phyloP scores from a whole-genome alignment of 2,797 vertebrate genomes.

The Syngnathus rostellatus region DNA sequence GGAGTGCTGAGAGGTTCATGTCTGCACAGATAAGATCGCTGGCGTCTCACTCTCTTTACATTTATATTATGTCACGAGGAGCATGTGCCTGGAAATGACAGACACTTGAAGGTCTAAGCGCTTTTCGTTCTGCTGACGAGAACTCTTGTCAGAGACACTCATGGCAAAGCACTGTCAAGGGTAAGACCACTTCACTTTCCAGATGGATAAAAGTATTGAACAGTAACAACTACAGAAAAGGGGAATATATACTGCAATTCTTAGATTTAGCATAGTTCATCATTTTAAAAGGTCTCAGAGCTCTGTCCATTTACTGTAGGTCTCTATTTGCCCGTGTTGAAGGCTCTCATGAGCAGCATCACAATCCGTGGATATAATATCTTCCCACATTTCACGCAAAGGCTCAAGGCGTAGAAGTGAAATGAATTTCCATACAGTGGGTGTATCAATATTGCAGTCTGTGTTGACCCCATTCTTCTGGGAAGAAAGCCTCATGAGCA shows the following conservation, averaged over 20 bases:
- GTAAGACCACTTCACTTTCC: not conserved
- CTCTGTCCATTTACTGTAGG: not conserved
- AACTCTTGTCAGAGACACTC: slow-evolving; percentile 18
- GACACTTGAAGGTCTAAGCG: slow-evolving; percentile 35
- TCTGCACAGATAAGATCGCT: slow-evolving; percentile 32
- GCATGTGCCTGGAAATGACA: slow-evolving; percentile 23
- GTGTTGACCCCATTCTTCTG: slow-evolving; percentile 1
- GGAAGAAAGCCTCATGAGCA: slow-evolving; percentile 13
- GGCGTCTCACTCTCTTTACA: slow-evolving; percentile 5
- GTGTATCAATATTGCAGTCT: not conserved
- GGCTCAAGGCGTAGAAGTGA: not conserved
- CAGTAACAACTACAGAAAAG: too few relatives aligned
- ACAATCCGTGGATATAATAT: not conserved
- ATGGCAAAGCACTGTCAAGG: slow-evolving; percentile 7
- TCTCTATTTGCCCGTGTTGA: not conserved
- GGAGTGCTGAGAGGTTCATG: slow-evolving; percentile 39
- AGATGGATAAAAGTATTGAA: not conserved
- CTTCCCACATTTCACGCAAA: too few relatives aligned
- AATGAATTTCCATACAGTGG: not conserved
- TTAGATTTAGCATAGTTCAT: not conserved
- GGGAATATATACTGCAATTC: not conserved
- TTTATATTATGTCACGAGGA: slow-evolving; percentile 5
- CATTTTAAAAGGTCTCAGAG: not conserved
- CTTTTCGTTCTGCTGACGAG: slow-evolving; percentile 30
- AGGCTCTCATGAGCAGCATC: not conserved